These are phyloP conservation scores for Silvanus unidentatus DNA, from an alignment of 2,888 invertebrate genomes.

Conservation along the genomic window DNA sequence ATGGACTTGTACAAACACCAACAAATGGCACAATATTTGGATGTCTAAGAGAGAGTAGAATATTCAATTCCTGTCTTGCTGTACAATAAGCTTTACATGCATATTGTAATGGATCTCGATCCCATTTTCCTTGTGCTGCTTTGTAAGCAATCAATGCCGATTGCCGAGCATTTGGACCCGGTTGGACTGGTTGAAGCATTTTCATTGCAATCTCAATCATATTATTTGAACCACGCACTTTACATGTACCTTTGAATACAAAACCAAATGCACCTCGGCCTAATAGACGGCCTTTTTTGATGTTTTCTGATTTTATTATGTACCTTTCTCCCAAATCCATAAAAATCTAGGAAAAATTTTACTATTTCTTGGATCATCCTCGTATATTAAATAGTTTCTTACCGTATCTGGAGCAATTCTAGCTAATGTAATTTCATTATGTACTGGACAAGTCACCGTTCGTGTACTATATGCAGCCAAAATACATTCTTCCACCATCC, in stretches of 20 bases:
- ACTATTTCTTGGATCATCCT: neutral
- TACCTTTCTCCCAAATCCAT: slow-evolving; percentile 79
- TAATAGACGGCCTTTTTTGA: slow-evolving; percentile 68
- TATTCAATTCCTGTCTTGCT: slow-evolving; percentile 88
- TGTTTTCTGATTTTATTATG: slow-evolving; percentile 75
- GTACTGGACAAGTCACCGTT: slow-evolving; percentile 69
- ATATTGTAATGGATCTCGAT: slow-evolving; percentile 83
- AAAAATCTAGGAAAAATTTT: slow-evolving; percentile 57
- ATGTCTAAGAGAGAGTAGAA: slow-evolving; percentile 79
- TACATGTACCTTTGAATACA: slow-evolving; percentile 78
- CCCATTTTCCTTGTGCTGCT: slow-evolving; percentile 78
- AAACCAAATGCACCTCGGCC: slow-evolving; percentile 99
- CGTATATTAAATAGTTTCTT: slow-evolving; percentile 31
- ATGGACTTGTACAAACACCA: slow-evolving; percentile 82
- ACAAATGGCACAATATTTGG: slow-evolving; percentile 88
- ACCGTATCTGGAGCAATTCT: slow-evolving; percentile 91
- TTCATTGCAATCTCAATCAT: slow-evolving; percentile 83
- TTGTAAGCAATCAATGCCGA: slow-evolving; percentile 53
- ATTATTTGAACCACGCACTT: slow-evolving; percentile 52
- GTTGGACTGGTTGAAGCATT: slow-evolving; percentile 90
- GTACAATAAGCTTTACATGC: slow-evolving; percentile 96
- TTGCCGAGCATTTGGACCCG: slow-evolving; percentile 63
- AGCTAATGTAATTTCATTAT: slow-evolving; percentile 67
- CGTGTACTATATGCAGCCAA: slow-evolving; percentile 73
- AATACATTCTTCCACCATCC: slow-evolving; percentile 96